phyloP scores from a whole-genome alignment of 2,113 vertebrate genomes.

The Osmerus mordax region DNA sequence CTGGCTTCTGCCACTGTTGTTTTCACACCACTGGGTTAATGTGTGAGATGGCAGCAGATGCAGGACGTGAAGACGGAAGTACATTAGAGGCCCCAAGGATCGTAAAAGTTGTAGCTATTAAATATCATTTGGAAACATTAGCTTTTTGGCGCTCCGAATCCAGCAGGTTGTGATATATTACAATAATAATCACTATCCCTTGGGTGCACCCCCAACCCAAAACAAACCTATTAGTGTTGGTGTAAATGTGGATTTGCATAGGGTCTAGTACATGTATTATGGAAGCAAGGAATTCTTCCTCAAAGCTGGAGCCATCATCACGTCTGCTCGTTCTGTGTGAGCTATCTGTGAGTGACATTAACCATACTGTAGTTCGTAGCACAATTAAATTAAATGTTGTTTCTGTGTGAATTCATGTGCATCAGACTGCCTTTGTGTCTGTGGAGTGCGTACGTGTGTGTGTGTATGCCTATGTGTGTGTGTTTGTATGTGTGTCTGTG shows the following conservation, averaged over 20 bases:
- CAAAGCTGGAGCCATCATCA: conserved; percentile 37
- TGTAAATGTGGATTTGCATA: conserved; percentile 38
- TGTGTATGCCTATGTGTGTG: no score
- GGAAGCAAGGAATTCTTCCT: conserved; percentile 35
- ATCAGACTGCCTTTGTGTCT: conserved; percentile 17
- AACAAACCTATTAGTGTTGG: conserved; percentile 54
- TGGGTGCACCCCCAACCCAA: conserved; percentile 40
- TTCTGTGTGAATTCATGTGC: conserved; percentile 25
- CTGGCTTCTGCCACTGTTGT: conserved; percentile 50
- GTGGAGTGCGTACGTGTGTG: no score
- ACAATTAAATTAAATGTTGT: no score
- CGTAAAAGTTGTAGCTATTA: conserved; percentile 56
- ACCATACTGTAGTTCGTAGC: no score
- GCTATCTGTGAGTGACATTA: no score
- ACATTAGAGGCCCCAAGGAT: conserved; percentile 55
- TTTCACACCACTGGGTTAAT: conserved; percentile 57
- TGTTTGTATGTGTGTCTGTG: no score
- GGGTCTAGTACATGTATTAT: conserved; percentile 46
- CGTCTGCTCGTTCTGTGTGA: neutral
- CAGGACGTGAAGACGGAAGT: conserved; percentile 45
- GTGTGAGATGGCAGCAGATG: conserved; percentile 65
- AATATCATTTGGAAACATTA: conserved; percentile 62
- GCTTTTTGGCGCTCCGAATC: conserved; percentile 51
- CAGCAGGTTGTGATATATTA: conserved; percentile 60
- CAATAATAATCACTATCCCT: conserved; percentile 58